phyloP scores from a whole-genome alignment of 2,888 invertebrate species.

The Microplitis deprimator region DNA sequence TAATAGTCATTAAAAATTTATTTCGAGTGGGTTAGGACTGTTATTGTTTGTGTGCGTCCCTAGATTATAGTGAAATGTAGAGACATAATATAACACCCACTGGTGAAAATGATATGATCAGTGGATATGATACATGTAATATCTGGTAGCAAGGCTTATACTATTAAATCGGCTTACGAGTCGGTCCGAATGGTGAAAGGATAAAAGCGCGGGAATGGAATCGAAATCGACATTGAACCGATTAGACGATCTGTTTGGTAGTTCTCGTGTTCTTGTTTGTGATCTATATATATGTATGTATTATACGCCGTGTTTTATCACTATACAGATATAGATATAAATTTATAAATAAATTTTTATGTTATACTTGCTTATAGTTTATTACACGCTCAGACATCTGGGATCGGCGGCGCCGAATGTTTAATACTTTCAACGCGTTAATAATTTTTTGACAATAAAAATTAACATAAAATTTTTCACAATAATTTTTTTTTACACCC shows the following conservation, averaged over 20 bases:
- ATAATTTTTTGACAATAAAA: neutral
- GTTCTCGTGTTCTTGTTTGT: conserved; percentile 30
- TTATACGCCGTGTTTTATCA: conserved; percentile 10
- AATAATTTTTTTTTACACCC: neutral
- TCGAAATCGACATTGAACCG: conserved; percentile 52
- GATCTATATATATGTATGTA: neutral
- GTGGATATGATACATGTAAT: neutral
- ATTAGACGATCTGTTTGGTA: conserved; percentile 48
- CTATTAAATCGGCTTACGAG: neutral
- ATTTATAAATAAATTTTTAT: neutral
- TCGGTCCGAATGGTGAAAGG: conserved; percentile 44
- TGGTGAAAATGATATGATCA: neutral
- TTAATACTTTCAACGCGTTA: neutral
- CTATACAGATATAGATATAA: conserved; percentile 22
- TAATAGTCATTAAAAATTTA: neutral
- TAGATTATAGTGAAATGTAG: neutral
- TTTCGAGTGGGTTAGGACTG: neutral
- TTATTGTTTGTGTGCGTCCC: neutral
- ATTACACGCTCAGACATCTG: neutral
- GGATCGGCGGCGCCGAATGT: neutral
- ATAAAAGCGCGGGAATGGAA: conserved; percentile 24
- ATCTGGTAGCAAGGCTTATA: neutral
- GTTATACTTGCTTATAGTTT: neutral
- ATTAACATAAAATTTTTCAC: neutral
- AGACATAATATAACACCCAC: neutral